Percentiles rank a stretch among this genome's conserved stretches.
Conservation (phyloP, 2,888 invertebrate genomes). For the Euspilapteryx auroguttella region DNA sequence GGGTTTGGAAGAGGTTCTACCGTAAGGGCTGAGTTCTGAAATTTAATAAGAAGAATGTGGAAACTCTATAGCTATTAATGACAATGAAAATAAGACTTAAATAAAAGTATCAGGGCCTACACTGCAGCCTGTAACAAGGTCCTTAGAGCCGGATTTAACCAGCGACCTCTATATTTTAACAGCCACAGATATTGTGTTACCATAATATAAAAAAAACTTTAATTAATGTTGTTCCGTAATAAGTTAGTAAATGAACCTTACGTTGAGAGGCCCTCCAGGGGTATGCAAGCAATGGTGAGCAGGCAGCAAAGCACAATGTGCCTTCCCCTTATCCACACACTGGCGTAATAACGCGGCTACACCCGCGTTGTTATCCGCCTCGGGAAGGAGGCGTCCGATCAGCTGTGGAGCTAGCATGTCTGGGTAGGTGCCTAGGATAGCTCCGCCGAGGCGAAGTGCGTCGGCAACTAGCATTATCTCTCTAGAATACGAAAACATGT, state of each 20-base stretch:
- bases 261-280: slow-evolving; percentile 97
- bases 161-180: too few species aligned
- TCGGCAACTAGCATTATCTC: slow-evolving; percentile 93
- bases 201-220: neutral
- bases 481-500: slow-evolving; percentile 49
- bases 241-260: too few species aligned
- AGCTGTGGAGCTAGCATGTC: slow-evolving; percentile 96
- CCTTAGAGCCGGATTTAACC: too few species aligned
- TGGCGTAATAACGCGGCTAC: slow-evolving; percentile 87
- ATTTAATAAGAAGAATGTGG: too few species aligned
- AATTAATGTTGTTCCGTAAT: slow-evolving; percentile 6
- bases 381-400: slow-evolving; percentile 88
- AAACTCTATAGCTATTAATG: too few species aligned
- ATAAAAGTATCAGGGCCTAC: too few species aligned
- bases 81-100: too few species aligned
- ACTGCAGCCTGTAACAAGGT: too few species aligned
- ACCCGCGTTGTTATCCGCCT: slow-evolving; percentile 67
- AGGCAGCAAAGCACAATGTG: slow-evolving; percentile 88
- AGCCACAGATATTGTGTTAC: too few species aligned
- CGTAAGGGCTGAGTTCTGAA: too few species aligned
- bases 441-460: slow-evolving; percentile 90
- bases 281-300: slow-evolving; percentile 96
- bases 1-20: too few species aligned
- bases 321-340: slow-evolving; percentile 87
- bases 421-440: slow-evolving; percentile 87